phyloP scores from a whole-genome alignment of 2,797 vertebrate species.

The Melanotaenia boesemani region DNA sequence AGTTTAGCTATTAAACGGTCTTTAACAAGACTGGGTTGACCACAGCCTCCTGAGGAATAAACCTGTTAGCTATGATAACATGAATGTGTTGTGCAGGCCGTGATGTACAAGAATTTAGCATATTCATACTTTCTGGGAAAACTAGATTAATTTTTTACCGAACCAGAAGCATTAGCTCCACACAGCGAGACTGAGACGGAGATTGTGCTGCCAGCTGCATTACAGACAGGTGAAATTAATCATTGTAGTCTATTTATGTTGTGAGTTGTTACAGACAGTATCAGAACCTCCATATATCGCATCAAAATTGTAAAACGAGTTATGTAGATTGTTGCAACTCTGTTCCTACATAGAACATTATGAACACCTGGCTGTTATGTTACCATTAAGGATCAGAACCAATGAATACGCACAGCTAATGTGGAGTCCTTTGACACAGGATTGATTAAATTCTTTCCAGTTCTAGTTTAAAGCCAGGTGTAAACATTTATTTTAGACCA shows the following conservation, averaged over 20 bases:
- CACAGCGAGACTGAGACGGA: no score
- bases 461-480: no score
- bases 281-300: not conserved
- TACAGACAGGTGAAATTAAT: not conserved
- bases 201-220: not conserved
- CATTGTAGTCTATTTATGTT: not conserved
- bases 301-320: not conserved
- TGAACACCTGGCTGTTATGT: not conserved
- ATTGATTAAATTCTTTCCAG: not conserved
- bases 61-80: no score
- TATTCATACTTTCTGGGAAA: no score
- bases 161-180: no score
- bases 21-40: no score
- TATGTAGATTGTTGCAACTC: not conserved
- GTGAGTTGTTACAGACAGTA: not conserved
- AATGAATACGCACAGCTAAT: not conserved
- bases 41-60: no score
- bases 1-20: no score
- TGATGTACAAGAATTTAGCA: no score
- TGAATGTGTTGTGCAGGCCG: no score
- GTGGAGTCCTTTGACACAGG: not conserved
- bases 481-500: not conserved
- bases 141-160: no score
- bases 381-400: not conserved
- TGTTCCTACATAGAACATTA: no score